These are phyloP conservation scores for Aleiodes sp. DNA, from an alignment of 1,140 invertebrate species.

Conservation along the genomic window DNA sequence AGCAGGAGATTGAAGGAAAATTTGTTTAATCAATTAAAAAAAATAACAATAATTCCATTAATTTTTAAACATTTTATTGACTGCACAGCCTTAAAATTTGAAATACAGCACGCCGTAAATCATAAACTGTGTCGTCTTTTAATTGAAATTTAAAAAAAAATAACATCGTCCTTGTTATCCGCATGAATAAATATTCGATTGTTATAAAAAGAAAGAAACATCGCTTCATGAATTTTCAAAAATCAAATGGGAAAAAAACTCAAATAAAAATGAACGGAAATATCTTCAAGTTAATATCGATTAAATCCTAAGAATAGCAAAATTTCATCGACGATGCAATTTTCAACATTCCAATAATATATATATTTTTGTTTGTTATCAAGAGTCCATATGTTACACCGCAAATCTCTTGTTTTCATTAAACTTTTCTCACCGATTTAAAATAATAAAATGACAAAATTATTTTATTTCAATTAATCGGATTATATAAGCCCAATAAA, in stretches of 20 bases:
- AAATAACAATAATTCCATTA: conserved; percentile 23
- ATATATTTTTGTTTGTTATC: not conserved
- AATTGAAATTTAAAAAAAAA: conserved; percentile 4
- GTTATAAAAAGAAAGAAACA: too few relatives aligned
- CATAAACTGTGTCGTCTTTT: not conserved
- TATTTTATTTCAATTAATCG: conserved; percentile 13
- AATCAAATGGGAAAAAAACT: not conserved
- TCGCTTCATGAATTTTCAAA: not conserved
- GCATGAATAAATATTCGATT: too few relatives aligned
- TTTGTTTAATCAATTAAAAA: too few relatives aligned
- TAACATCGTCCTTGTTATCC: not conserved
- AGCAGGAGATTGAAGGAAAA: too few relatives aligned
- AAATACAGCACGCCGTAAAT: conserved; percentile 38
- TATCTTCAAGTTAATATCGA: not conserved
- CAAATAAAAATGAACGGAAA: not conserved
- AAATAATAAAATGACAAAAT: not conserved
- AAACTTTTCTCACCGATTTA: conserved; percentile 31
- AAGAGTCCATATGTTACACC: conserved; percentile 53
- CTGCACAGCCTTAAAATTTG: conserved; percentile 63
- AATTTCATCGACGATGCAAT: conserved; percentile 29
- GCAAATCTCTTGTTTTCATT: conserved; percentile 48
- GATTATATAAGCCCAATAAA: conserved; percentile 34
- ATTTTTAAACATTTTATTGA: conserved; percentile 61
- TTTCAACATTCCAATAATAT: conserved; percentile 39
- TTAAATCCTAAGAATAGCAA: not conserved